Evolutionary conservation across 2,797 vertebrate species (phyloP).

Genomic region (Danio aesculapii): DNA sequence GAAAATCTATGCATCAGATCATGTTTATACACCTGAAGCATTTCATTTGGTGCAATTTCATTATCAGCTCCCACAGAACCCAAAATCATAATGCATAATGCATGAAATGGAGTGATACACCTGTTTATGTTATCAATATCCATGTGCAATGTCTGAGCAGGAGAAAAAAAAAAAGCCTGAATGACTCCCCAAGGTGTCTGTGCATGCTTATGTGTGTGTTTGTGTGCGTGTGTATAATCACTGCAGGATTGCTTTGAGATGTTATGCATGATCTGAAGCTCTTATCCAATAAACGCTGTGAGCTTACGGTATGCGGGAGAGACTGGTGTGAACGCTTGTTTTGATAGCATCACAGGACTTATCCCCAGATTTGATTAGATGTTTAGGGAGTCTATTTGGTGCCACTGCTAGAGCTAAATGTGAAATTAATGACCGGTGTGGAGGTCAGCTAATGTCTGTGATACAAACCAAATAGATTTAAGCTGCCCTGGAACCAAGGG

Average conservation of each 20-base stretch:
- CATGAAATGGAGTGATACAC: neutral
- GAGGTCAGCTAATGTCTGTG: conserved; percentile 27
- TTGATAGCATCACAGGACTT: conserved; percentile 10
- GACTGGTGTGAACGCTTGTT: neutral
- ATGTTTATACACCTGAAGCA: conserved; percentile 9
- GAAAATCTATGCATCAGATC: neutral
- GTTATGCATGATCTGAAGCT: conserved; percentile 21
- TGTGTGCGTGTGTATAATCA: neutral
- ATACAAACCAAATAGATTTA: conserved; percentile 26
- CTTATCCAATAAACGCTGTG: neutral
- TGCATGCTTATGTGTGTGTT: neutral
- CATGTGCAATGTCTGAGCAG: neutral
- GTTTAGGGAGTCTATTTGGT: conserved; percentile 16
- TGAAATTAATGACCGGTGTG: conserved; percentile 34
- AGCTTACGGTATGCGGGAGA: neutral
- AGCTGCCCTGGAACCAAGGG: conserved; percentile 8
- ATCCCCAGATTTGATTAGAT: conserved; percentile 22
- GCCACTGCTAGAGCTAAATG: neutral
- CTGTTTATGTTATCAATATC: neutral
- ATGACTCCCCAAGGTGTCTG: neutral
- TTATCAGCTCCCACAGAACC: neutral
- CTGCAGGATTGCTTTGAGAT: conserved; percentile 27
- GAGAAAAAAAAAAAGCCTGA: neutral
- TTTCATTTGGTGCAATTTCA: conserved; percentile 7
- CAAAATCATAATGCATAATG: neutral